phyloP scores from a whole-genome alignment of 2,888 invertebrate genomes.

The Ochlodes sylvanus region DNA sequence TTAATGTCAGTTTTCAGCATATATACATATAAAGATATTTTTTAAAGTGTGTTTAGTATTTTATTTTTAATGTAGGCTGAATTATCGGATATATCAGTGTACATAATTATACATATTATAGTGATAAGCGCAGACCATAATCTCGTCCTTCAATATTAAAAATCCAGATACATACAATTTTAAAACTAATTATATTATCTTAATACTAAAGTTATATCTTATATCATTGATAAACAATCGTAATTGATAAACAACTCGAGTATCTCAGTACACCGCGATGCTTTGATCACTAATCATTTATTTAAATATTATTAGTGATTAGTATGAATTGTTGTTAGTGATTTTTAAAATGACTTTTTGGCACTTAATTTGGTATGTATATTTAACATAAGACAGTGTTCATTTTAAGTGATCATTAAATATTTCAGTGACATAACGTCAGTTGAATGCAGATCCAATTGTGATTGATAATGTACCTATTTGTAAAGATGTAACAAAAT shows the following conservation, averaged over 20 bases:
- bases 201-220: conserved; percentile 37
- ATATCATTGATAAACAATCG: conserved; percentile 30
- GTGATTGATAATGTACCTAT: conserved; percentile 25
- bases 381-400: conserved; percentile 11
- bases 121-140: neutral
- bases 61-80: neutral
- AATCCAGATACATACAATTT: conserved; percentile 17
- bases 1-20: too few species aligned
- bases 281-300: conserved; percentile 9
- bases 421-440: neutral
- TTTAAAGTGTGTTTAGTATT: too few species aligned
- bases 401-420: conserved; percentile 21
- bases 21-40: too few species aligned
- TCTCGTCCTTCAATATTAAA: neutral
- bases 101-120: neutral
- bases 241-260: conserved; percentile 8
- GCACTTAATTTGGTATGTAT: conserved; percentile 53
- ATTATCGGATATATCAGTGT: too few species aligned
- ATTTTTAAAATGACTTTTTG: conserved; percentile 56
- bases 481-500: conserved; percentile 22
- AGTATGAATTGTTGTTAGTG: conserved; percentile 5
- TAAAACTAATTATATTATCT: conserved; percentile 41
- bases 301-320: neutral
- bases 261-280: conserved; percentile 21
- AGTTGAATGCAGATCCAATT: conserved; percentile 14